Evolutionary conservation across 2,113 vertebrate species (phyloP).

Genomic region (Poeciliopsis prolifica): DNA sequence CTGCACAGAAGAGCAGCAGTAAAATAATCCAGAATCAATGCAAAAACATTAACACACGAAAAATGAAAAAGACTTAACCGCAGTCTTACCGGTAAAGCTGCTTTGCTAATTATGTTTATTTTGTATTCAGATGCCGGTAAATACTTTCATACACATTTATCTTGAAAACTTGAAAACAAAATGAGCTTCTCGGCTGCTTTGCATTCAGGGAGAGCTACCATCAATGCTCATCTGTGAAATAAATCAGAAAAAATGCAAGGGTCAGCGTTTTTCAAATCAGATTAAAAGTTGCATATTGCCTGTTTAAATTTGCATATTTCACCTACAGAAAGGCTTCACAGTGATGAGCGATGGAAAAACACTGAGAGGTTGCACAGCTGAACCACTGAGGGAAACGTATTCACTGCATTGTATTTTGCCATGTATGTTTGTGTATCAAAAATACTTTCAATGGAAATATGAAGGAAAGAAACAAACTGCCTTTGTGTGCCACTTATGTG

Average conservation of each 20-base stretch:
- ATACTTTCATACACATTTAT: not conserved
- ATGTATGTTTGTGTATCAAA: not conserved
- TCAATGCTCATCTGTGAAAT: conserved; percentile 31
- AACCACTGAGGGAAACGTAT: not conserved
- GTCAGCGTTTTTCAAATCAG: conserved; percentile 38
- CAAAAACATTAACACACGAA: not conserved
- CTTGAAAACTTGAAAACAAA: not conserved
- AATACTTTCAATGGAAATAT: not conserved
- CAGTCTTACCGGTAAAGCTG: not conserved
- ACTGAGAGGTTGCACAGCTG: not conserved
- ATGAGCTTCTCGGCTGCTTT: not conserved
- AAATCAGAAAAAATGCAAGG: conserved; percentile 30
- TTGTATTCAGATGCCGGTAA: not conserved
- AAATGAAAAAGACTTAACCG: too few species aligned
- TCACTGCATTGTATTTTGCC: not conserved
- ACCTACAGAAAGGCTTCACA: conserved; percentile 2
- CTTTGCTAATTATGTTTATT: not conserved
- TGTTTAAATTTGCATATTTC: conserved; percentile 11
- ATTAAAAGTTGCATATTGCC: conserved; percentile 33
- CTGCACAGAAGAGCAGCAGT: not conserved
- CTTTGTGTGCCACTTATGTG: not conserved
- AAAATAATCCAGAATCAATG: conserved; percentile 2
- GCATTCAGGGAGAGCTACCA: not conserved
- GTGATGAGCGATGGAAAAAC: not conserved
- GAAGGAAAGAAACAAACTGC: not conserved